Conservation (phyloP, 2,797 vertebrate species). For the Chloroceryle amazona region DNA sequence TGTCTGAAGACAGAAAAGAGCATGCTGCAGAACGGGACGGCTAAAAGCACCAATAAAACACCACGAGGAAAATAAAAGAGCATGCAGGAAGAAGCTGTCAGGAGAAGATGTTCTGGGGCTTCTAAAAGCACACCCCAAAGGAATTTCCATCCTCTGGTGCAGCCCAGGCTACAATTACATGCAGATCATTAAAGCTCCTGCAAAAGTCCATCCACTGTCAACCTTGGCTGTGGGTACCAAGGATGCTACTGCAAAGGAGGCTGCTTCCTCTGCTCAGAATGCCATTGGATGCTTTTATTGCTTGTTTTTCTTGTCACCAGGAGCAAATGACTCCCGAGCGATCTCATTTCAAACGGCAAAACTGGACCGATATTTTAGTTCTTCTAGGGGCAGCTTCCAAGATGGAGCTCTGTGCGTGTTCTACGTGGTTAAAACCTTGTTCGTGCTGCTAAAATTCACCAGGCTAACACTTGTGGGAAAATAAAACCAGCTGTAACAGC, state of each 20-base stretch:
- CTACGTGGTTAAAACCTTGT: neutral
- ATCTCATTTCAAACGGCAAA: neutral
- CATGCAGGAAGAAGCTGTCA: neutral
- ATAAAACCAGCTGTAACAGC: neutral
- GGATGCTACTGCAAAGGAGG: neutral
- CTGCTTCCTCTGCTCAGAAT: neutral
- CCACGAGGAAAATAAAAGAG: fast-evolving
- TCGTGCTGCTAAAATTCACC: neutral
- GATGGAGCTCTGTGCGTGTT: neutral
- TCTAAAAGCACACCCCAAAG: neutral
- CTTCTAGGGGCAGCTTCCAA: neutral
- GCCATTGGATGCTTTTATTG: neutral
- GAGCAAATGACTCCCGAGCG: neutral
- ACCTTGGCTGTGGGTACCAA: neutral
- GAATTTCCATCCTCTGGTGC: neutral
- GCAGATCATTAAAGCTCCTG: neutral
- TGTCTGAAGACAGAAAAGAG: neutral
- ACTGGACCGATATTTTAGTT: neutral
- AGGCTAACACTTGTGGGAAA: neutral
- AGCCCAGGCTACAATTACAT: fast-evolving
- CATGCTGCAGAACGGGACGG: neutral
- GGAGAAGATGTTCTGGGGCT: neutral
- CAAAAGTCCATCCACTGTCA: neutral
- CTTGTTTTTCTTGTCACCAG: neutral
- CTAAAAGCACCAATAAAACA: neutral